Base-by-base conservation (phyloP, 2,113 vertebrate species). In the Cervus canadensis region DNA sequence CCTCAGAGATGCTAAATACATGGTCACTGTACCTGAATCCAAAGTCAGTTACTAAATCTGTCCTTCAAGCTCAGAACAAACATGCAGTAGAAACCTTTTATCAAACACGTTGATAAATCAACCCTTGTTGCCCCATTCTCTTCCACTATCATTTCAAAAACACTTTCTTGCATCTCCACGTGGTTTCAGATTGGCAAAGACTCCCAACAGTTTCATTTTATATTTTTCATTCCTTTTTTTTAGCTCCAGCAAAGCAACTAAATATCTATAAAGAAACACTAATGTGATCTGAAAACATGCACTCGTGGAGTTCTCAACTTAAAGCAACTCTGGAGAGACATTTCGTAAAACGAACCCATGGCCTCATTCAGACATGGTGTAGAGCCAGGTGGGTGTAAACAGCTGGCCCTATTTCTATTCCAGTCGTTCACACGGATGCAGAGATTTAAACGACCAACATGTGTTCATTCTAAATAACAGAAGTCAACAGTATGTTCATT, bases 171-270 rank as follows among this genome's bases (percentile, higher is more conserved):
- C 40, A 96, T 48, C 59, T 94, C 78, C 56, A 8, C 0, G 0
- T 76, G 62, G 67, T 79, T 93, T 79, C 92, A 89, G 50, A 87
- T 40, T 9, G 40, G 79, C 89, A 84, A n/a, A 95, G 74, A 45
- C 30, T 88, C 90, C 95, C 87, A 87, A 57, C 13, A 64, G 91
- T 57, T 95, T 97, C 89, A 78, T 97, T 96, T 95, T 36, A 91
- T 74, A 94, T n/a, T 91, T 74, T 71, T 87, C 33, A 40, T 74
- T 81, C 62, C 11, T 15, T 30, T 45, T 86, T 81, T 82, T 67
- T 2, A 50, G 56, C 54, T 86, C 45, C 57, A 96, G 78, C 85
- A 85, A 91, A 97, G 92, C 91, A 95, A 98, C 97, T 96, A 97
- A 88, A 45, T 91, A 89, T 62, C 94, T 91, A 40, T 67, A 94